These are phyloP conservation scores for Oryctes rhinoceros DNA, from an alignment of 1,140 invertebrate species.

Conservation along the genomic window DNA sequence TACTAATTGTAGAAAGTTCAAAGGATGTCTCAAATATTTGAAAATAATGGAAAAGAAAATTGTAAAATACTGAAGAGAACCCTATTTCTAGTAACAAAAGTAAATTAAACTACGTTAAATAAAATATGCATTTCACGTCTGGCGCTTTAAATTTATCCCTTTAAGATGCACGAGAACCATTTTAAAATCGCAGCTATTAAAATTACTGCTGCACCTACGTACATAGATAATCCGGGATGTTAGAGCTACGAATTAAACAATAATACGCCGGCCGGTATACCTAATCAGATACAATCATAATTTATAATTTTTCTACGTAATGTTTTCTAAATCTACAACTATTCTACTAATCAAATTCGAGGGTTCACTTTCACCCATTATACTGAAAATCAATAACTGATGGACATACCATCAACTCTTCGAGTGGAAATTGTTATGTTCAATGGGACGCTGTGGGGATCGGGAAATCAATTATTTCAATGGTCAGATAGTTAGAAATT, in stretches of 20 bases:
- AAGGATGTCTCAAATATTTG: neutral
- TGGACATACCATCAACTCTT: conserved; percentile 19
- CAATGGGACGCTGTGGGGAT: neutral
- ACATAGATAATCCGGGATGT: too few relatives aligned
- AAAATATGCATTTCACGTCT: too few relatives aligned
- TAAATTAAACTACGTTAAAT: too few relatives aligned
- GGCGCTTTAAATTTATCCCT: too few relatives aligned
- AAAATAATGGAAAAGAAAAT: neutral
- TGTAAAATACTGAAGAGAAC: neutral
- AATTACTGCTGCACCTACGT: too few relatives aligned
- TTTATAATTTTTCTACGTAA: neutral
- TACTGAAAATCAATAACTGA: neutral
- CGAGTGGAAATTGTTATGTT: neutral
- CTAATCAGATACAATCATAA: neutral
- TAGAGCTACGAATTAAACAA: neutral
- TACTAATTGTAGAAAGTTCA: too few relatives aligned
- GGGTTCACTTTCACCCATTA: neutral
- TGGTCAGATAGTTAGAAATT: conserved; percentile 3
- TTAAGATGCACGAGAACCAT: too few relatives aligned
- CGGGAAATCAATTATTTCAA: neutral
- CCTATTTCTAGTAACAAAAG: too few relatives aligned
- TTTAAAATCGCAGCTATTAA: too few relatives aligned
- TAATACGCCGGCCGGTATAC: neutral
- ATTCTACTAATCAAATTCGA: conserved; percentile 1
- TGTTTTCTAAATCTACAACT: neutral